Conservation (phyloP, 2,113 vertebrate species). For the Eulemur macaco region DNA sequence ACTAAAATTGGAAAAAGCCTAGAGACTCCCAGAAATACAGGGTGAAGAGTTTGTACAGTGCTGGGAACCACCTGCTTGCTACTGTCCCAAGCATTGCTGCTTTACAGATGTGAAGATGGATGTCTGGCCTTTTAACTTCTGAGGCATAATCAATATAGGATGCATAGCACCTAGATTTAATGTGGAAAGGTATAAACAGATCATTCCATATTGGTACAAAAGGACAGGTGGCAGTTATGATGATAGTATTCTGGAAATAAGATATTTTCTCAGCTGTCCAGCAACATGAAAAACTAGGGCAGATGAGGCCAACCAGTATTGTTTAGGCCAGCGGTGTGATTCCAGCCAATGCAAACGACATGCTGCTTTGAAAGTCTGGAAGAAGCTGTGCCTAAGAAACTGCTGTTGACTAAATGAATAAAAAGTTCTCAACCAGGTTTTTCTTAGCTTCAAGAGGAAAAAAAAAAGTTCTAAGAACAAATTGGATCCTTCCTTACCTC, state of each 20-base stretch:
- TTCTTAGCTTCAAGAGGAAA: background rate
- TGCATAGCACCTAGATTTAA: background rate
- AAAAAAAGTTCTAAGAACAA: slow-evolving; percentile 12
- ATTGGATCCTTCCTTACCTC: background rate
- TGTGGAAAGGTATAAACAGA: slow-evolving; percentile 63
- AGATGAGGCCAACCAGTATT: slow-evolving; percentile 57
- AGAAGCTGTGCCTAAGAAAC: slow-evolving; percentile 26
- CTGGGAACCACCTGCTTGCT: background rate
- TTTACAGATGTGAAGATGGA: background rate
- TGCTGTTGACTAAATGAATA: background rate
- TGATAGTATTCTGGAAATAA: slow-evolving; percentile 74
- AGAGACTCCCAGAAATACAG: background rate
- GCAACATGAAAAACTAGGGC: slow-evolving; percentile 46
- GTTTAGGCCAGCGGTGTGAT: slow-evolving; percentile 41
- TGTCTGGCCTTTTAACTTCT: slow-evolving; percentile 16
- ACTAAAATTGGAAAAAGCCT: background rate
- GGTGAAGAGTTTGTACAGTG: background rate
- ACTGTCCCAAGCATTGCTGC: background rate
- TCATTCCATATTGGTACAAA: slow-evolving; percentile 29
- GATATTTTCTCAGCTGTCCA: slow-evolving; percentile 87
- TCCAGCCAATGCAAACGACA: slow-evolving; percentile 55
- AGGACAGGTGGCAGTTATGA: slow-evolving; percentile 70
- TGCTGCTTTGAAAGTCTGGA: slow-evolving; percentile 28
- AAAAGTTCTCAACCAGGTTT: background rate
- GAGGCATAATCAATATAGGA: background rate